Base-by-base conservation (phyloP, 2,888 invertebrate species). In the Ptychoptera contaminata region DNA sequence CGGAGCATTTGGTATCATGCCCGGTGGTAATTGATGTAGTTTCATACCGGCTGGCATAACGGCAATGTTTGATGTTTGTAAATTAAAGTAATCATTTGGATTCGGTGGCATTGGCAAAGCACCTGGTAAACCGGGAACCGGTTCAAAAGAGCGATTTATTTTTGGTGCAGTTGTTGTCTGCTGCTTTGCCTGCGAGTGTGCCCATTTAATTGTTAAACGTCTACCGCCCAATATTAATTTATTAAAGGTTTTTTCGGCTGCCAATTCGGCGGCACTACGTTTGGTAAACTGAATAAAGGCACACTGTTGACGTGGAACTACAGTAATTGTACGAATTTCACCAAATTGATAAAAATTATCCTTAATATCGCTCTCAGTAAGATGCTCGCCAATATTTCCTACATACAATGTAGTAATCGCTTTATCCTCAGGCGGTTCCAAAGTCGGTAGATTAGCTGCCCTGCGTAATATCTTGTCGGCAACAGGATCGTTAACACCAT, bases 271-370 rank as follows among this genome's bases (percentile, higher is more conserved):
- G 0, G 94, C 83, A 41, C 73, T 71, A 45, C 98, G 72, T 7
- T 83, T 82, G 0, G 96, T 94, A 63, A 91, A 98, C 60, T 96
- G 94, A 2, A 98, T 85, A 62, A 98, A 98, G 1, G 94, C 93
- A 68, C 97, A 97, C 58, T 88, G 88, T 54, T 97, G 94, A 51
- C 91, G 79, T 0, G 84, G 80, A 8, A 97, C 90, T 54, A 97
- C 70, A 9, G 92, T 92, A 15, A 98, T 76, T 1, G 86, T 84
- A 53, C 98, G 78, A 48, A 99, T 93, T 67, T 98, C 98, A 12
- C 98, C 98, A 67, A 86, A 97, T 62, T 98, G 97, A 66, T 98
- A 98, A 66, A 98, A 98, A 58, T 96, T 87, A 59, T 96, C 93
- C 50, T 84, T 78, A 51, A 97, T 71, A 55, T 94, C 92, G 49